Base-by-base conservation (phyloP, 2,888 invertebrate genomes). In the Drosophila hamatofila region DNA sequence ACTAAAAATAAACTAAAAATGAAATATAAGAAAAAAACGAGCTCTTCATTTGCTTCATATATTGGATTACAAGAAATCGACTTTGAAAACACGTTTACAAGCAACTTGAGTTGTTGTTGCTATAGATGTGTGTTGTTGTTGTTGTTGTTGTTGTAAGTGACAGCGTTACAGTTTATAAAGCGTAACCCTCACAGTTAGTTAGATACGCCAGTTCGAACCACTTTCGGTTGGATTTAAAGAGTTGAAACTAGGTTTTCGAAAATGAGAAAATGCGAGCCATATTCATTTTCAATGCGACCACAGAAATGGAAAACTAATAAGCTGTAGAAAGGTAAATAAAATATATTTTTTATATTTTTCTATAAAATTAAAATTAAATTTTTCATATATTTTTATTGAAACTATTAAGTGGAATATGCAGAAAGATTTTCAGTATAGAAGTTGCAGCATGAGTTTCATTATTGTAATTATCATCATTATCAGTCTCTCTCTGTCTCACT, bases 141-240 rank as follows among this genome's bases (percentile, higher is more conserved):
- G 23, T 16, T 35, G 35, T 23, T 39, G 42, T 59, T 61, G 37
- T 67, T 62, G 64, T 39, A 63, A 73, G 57, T 71, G 46, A 67
- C 54, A 62, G 60, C 44, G n/a, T 44, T 33, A 56, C 55, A 68
- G 70, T 70, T 70, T 70, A 77, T 59, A 67, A 67, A 44, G 37
- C 57, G 63, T 74, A 80, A 70, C 79, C 85, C 75, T 82, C 82
- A 88, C 68, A 83, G 72, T 72, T 79, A 72, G 77, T 71, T 82
- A 72, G 77, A 73, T 69, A 60, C 55, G 78, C 80, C 71, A 78
- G 87, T 75, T 88, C 67, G 80, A 86, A 77, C 89, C 81, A 89
- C 89, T 86, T 86, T 86, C 75, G 65, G 72, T 84, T 81, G 73
- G 85, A 70, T 75, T 52, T 33, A 62, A 78, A 78, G 77, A 83